Evolutionary conservation across 2,113 vertebrate species (phyloP).

Genomic region (Actenoides hombroni): DNA sequence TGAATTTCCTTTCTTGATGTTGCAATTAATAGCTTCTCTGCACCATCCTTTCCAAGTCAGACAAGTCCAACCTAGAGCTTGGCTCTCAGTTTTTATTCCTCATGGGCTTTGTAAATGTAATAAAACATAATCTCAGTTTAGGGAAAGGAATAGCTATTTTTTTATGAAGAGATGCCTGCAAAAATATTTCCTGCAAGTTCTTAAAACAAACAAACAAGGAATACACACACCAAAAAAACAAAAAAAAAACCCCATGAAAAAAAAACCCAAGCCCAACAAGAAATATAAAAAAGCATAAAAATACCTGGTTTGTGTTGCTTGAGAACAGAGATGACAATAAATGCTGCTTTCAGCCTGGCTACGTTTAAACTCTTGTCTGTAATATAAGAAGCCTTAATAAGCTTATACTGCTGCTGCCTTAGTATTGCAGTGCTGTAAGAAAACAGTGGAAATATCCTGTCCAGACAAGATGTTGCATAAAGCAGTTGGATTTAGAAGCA

Average conservation of each 20-base stretch:
- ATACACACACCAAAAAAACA: neutral
- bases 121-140: neutral
- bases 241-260: neutral
- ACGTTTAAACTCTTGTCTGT: neutral
- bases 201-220: neutral
- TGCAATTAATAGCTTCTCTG: neutral
- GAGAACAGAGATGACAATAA: neutral
- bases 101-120: neutral
- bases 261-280: too few relatives aligned
- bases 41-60: neutral
- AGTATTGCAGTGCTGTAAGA: neutral
- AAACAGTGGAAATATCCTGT: neutral
- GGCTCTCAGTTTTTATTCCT: neutral
- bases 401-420: neutral
- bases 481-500: constrained; percentile 16
- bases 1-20: neutral
- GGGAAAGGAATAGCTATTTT: neutral
- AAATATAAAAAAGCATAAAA: neutral
- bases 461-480: constrained; percentile 18
- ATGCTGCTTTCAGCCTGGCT: neutral
- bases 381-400: neutral
- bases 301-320: neutral
- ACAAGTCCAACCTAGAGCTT: neutral
- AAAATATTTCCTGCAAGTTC: neutral
- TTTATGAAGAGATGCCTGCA: neutral